Conservation (phyloP, 2,113 vertebrate genomes). For the Numenius arquata region DNA sequence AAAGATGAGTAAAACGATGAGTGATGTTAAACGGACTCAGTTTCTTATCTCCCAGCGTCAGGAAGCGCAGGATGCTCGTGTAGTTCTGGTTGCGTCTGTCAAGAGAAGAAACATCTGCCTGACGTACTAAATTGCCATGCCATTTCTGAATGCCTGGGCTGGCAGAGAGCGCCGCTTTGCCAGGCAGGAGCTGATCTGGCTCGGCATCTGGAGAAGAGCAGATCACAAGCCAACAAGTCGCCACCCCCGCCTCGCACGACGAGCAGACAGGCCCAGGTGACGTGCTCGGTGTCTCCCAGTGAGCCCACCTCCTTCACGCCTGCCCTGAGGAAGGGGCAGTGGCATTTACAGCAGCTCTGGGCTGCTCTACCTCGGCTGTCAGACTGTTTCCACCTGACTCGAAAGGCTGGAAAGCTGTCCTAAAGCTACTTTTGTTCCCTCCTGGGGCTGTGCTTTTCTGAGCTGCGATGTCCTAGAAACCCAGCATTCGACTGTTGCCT, state of each 20-base stretch:
- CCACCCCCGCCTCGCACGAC: not conserved
- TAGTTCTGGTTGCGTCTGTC: slow-evolving; percentile 96
- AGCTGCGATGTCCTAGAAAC: not conserved
- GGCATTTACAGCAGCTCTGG: not conserved
- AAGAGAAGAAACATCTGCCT: slow-evolving; percentile 44
- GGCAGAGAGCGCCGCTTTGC: not conserved
- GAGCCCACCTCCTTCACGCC: not conserved
- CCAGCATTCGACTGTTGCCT: not conserved
- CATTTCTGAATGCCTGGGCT: not conserved
- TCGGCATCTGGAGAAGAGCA: not conserved
- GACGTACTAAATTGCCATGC: not conserved
- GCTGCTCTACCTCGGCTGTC: not conserved
- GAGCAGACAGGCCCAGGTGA: not conserved
- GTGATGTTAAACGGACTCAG: slow-evolving; percentile 93
- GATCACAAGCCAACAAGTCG: not conserved
- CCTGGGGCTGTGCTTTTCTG: not conserved
- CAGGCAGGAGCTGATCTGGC: not conserved
- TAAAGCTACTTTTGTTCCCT: not conserved
- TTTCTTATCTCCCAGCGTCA: slow-evolving; percentile 94
- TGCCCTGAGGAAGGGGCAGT: not conserved
- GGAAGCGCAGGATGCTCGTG: slow-evolving; percentile 89
- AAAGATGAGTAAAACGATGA: slow-evolving; percentile 93
- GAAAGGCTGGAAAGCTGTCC: not conserved
- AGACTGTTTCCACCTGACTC: not conserved
- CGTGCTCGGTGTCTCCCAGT: fast-evolving